Conservation (phyloP, 2,888 invertebrate genomes). For the Idaea straminata region DNA sequence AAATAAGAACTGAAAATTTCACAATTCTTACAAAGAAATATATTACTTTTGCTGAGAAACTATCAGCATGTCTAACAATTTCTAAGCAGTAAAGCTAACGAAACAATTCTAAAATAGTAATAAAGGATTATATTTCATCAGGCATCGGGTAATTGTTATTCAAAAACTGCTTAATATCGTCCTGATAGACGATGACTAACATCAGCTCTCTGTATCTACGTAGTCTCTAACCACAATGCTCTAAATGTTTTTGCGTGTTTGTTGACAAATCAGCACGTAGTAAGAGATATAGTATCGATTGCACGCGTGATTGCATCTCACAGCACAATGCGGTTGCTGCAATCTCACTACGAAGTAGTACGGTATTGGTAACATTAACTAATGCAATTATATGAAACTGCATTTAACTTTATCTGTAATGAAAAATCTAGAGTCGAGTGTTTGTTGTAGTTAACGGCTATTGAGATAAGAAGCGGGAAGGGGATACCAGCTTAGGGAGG, state of each 20-base stretch:
- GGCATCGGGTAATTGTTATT: too few species aligned
- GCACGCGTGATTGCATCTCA: not conserved
- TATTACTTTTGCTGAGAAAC: too few species aligned
- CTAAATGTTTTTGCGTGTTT: not conserved
- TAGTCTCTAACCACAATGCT: too few species aligned
- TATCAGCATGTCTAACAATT: too few species aligned
- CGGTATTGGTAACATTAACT: not conserved
- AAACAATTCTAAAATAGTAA: too few species aligned
- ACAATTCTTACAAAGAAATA: too few species aligned
- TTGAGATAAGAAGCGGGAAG: not conserved
- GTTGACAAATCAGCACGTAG: not conserved
- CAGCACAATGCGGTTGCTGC: not conserved
- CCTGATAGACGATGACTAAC: too few species aligned
- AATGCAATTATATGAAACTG: not conserved
- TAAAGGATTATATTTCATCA: too few species aligned
- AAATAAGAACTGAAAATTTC: too few species aligned
- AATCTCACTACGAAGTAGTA: not conserved
- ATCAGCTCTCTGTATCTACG: too few species aligned
- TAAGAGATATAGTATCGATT: not conserved
- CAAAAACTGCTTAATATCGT: too few species aligned
- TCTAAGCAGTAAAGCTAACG: too few species aligned
- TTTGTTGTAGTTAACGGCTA: not conserved
- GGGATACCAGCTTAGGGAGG: not conserved
- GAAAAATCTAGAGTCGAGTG: not conserved
- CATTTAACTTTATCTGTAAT: not conserved